phyloP scores from a whole-genome alignment of 2,797 vertebrate genomes.

The Luscinia megarhynchos region DNA sequence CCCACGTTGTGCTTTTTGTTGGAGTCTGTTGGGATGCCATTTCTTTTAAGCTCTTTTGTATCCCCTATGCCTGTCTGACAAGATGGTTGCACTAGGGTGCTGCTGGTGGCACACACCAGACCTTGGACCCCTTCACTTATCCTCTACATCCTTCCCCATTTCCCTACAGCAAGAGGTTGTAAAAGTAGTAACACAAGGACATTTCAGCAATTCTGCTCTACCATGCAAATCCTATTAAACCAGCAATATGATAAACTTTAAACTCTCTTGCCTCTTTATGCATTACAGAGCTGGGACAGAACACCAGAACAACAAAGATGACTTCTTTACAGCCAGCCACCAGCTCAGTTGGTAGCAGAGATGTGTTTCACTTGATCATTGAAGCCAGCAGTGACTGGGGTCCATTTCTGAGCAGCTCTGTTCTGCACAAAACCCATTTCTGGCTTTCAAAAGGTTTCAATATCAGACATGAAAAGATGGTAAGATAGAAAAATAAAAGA shows the following conservation, averaged over 20 bases:
- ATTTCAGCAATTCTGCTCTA: background rate
- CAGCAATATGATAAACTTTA: background rate
- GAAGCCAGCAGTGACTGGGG: background rate
- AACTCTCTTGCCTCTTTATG: background rate
- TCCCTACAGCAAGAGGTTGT: background rate
- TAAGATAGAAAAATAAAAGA: background rate
- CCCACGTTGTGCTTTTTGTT: background rate
- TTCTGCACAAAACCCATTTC: background rate
- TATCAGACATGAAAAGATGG: background rate
- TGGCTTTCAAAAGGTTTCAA: background rate
- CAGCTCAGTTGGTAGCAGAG: background rate
- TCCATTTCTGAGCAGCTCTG: background rate
- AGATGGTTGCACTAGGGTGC: background rate
- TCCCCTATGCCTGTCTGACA: background rate
- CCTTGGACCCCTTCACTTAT: background rate
- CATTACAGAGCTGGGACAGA: background rate
- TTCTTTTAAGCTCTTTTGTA: background rate
- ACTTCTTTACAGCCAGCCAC: background rate
- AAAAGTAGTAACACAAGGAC: background rate
- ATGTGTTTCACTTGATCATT: background rate
- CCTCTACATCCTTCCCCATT: background rate
- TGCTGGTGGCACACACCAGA: background rate
- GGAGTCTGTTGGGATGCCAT: background rate
- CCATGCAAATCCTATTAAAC: background rate
- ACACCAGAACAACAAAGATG: background rate